Conservation (phyloP, 2,888 invertebrate genomes). For the Athrips mouffetella region DNA sequence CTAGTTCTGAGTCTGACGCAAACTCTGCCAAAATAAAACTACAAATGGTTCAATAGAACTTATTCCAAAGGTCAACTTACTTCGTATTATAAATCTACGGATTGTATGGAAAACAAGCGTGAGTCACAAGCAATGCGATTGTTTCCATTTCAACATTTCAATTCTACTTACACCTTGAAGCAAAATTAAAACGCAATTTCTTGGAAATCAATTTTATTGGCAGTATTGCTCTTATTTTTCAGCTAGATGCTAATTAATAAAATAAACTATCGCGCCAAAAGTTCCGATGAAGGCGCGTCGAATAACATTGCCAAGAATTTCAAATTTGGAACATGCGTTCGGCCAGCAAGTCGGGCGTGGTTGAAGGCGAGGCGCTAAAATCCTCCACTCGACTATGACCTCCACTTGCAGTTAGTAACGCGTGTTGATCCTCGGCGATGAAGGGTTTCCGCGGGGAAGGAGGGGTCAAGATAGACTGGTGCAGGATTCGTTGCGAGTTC, state of each 20-base stretch:
- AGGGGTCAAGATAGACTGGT: conserved; percentile 40
- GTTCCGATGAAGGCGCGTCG: conserved; percentile 6
- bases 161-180: background rate
- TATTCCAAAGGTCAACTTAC: too few relatives aligned
- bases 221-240: too few relatives aligned
- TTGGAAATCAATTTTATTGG: background rate
- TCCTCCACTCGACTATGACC: conserved; percentile 35
- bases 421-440: conserved; percentile 21
- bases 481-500: conserved; percentile 42
- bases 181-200: background rate
- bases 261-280: conserved; percentile 17
- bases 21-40: too few relatives aligned
- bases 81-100: too few relatives aligned
- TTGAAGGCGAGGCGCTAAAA: conserved; percentile 40
- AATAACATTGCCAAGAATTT: conserved; percentile 48
- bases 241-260: conserved; percentile 7
- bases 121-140: background rate
- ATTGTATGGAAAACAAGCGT: background rate
- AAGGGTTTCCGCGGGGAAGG: conserved; percentile 23
- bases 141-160: background rate
- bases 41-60: too few relatives aligned
- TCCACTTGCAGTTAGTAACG: conserved; percentile 21
- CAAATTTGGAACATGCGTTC: conserved; percentile 41
- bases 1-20: too few relatives aligned
- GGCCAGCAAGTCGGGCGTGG: conserved; percentile 53